Evolutionary conservation across 2,888 invertebrate genomes (phyloP), one percentile per base, ranked within the genome.

Genomic region (Malachius bipustulatus): DNA sequence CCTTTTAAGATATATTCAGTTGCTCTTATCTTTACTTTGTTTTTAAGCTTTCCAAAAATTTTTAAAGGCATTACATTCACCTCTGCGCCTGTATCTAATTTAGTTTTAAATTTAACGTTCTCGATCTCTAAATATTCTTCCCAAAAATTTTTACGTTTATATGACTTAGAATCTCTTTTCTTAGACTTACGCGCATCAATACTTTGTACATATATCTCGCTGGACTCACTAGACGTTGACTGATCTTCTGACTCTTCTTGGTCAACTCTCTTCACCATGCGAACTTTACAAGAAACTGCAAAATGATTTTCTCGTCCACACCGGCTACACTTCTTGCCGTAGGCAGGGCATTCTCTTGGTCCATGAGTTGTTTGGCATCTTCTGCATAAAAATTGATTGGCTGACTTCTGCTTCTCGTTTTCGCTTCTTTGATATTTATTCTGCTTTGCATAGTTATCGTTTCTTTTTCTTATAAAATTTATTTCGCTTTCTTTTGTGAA

Each of bases 1-100:
- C 9, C 29, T 29, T 29, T 29, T 29, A 29, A 29, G 11, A 9
- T 29, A 29, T 8, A 29, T n/a, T 29, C 29, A n/a, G 29, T 29
- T 11, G 8, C 11, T 10, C 29, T 29, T n/a, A n/a, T n/a, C n/a
- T n/a, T n/a, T n/a, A n/a, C n/a, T n/a, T n/a, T n/a, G 8, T 9
- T 10, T 8, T 29, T 11, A 9, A 29, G 10, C 29, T 29, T 29
- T 9, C 11, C 6, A 11, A 29, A 29, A 29, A 29, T 11, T 29
- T 29, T 29, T 29, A 9, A 9, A n/a, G 29, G 29, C n/a, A n/a
- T 31, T 9, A 31, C 14, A 31, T 15, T 31, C 6, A 11, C 12
- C 11, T 31, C 31, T 9, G 31, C 31, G 6, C 31, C 31, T 15
- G 31, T 31, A 31, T 31, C 14, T 11, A 31, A 8, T 13, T 13